Base-by-base conservation (phyloP, 30 jellyfish, hydroid and myxozoan genomes). In the Nemopilema nomurai region DNA sequence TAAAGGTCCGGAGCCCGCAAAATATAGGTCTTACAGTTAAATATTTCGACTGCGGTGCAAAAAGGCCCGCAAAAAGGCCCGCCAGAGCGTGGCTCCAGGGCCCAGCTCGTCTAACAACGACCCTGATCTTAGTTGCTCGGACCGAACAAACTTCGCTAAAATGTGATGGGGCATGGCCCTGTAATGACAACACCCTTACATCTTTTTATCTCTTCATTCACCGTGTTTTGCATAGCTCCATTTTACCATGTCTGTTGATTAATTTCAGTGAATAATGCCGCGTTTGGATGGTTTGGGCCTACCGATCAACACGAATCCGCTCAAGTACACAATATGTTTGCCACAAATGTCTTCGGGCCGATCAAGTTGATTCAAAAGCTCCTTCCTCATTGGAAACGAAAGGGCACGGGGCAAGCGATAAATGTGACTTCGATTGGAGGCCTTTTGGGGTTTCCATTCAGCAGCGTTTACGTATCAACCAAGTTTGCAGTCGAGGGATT, bases 291-390 rank as follows among this genome's bases (percentile, higher is more conserved):
- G 19, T 33, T 7, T 21, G 82, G 82, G 3, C 79, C 90, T 16
- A 28, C 77, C 28, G 82, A 80, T 18, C 4, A 41, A 1, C 80
- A 66, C 29, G 17, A 80, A 41, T 21, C 49, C 18, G 90, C 31
- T 28, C 19, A 16, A 20, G 24, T 49, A 16, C 49, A 64, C 9
- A 13, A 18, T 4, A 68, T 80, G 63, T 80, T 65, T 25, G 74
- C 82, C 3, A 80, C 90, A 1, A 80, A 80, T 22, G 90, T 80
- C 18, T 80, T 28, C 28, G 90, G 90, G 17, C 90, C 90, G 17
- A 80, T 80, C 30, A 30, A 68, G 9, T 22, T 80, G 73, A 80
- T 71, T 28, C 73, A 72, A 71, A 80, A 80, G 26, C 63, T 80
- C 75, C 74, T 80, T 19, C 90, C 90, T 4, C 62, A 16, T 24